phyloP scores from a whole-genome alignment of 2,113 vertebrate genomes.

The Corythoichthys intestinalis region DNA sequence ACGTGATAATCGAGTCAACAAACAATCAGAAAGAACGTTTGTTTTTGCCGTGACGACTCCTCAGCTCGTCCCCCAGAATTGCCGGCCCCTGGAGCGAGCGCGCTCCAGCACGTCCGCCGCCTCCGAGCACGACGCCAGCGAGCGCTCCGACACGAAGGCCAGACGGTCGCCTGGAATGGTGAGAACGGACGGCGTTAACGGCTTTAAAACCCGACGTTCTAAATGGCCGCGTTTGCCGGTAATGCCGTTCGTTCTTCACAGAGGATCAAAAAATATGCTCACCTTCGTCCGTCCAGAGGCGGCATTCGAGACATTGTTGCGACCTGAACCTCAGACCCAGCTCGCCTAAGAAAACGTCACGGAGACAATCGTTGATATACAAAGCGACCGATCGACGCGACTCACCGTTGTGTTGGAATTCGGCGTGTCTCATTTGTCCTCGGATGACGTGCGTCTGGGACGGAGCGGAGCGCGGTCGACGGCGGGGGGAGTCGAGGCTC shows the following conservation, averaged over 20 bases:
- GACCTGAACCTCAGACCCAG: constrained; percentile 43
- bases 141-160: constrained; percentile 54
- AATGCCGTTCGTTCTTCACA: too few relatives aligned
- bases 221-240: too few relatives aligned
- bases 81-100: constrained; percentile 46
- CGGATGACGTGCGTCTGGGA: constrained; percentile 42
- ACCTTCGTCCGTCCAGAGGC: constrained; percentile 46
- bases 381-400: neutral
- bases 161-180: constrained; percentile 42
- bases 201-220: too few relatives aligned
- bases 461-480: constrained; percentile 3
- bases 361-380: too few relatives aligned
- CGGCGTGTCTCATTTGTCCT: constrained; percentile 43
- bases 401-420: constrained; percentile 69
- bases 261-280: neutral
- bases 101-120: constrained; percentile 53
- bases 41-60: constrained; percentile 3
- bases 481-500: neutral
- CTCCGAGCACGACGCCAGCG: constrained; percentile 47
- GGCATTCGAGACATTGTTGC: constrained; percentile 22
- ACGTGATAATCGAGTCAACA: too few relatives aligned
- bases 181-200: neutral
- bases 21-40: too few relatives aligned
- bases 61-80: constrained; percentile 62
- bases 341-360: constrained; percentile 34